These are phyloP conservation scores for Ara ararauna DNA, from an alignment of 2,797 vertebrate genomes.

Conservation along the genomic window DNA sequence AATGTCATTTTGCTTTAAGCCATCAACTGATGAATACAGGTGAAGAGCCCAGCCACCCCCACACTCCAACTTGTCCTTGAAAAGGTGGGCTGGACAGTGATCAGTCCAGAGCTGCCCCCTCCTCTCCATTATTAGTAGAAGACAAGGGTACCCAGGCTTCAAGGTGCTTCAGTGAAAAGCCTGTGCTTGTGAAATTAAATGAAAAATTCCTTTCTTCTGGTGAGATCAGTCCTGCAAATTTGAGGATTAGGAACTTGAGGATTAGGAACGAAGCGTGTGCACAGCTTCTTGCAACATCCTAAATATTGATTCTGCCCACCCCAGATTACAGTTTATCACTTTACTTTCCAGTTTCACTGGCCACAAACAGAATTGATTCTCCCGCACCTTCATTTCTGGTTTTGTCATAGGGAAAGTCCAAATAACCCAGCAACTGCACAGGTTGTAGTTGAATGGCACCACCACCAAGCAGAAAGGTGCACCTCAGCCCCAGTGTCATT, in stretches of 20 bases:
- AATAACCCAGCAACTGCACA: background rate
- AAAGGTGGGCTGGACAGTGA: too few relatives aligned
- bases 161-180: background rate
- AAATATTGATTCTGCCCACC: background rate
- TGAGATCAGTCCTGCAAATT: background rate
- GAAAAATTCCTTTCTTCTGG: background rate
- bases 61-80: background rate
- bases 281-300: background rate
- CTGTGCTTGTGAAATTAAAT: background rate
- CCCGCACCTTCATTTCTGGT: background rate
- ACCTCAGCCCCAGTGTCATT: background rate
- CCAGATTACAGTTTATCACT: accelerated
- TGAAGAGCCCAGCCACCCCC: background rate
- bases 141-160: background rate
- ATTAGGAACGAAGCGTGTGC: background rate
- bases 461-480: background rate
- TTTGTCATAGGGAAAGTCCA: background rate
- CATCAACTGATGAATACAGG: background rate
- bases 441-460: background rate
- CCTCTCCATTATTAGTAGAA: background rate
- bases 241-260: background rate
- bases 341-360: background rate
- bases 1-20: background rate
- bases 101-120: background rate
- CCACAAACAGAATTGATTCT: background rate